Evolutionary conservation across 2,888 invertebrate genomes (phyloP), one percentile per base, ranked within the genome.

Genomic region (Sericinus montela): DNA sequence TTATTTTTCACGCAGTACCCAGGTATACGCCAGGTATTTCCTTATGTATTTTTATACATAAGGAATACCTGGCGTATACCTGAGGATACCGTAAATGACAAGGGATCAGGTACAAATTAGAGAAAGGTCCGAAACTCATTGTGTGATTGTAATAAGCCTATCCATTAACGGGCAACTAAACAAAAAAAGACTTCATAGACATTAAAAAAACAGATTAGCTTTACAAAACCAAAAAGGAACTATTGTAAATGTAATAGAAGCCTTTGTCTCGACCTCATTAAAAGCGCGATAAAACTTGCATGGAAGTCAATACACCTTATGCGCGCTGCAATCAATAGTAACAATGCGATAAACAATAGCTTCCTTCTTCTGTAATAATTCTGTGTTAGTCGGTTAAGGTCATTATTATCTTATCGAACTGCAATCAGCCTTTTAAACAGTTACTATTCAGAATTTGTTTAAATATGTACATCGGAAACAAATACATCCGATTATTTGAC

Each of bases 341-440:
- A 30, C 38, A 34, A 37, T 7, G 11, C 14, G n/a, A 40, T 39
- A 45, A 39, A 35, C 36, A 35, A 35, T 30, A 50, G 34, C 41
- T 41, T 48, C 39, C 39, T 45, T 51, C 46, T 54, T 52, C 45
- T 54, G 43, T 46, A 46, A 38, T 45, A 46, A 38, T 61, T 68
- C 52, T 72, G 47, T 75, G 78, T 74, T 72, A 78, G 61, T 76
- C 57, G 76, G 79, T 70, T 67, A 79, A 79, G 78, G 80, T 60
- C 62, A 45, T 2, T 23, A 15, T 63, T 74, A 76, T 74, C 74
- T 78, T 72, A 78, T 78, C 77, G 48, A 15, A 14, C 23, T 35
- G 40, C 36, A 37, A 11, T 13, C 25, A 29, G 30, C 38, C 32
- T 48, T 48, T 30, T 44, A 19, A 14, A 37, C 9, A 30, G 36